Percentiles rank a stretch among this genome's conserved stretches.
Evolutionary conservation across 2,113 vertebrate species (phyloP).

Genomic region (Coryphaenoides rupestris): DNA sequence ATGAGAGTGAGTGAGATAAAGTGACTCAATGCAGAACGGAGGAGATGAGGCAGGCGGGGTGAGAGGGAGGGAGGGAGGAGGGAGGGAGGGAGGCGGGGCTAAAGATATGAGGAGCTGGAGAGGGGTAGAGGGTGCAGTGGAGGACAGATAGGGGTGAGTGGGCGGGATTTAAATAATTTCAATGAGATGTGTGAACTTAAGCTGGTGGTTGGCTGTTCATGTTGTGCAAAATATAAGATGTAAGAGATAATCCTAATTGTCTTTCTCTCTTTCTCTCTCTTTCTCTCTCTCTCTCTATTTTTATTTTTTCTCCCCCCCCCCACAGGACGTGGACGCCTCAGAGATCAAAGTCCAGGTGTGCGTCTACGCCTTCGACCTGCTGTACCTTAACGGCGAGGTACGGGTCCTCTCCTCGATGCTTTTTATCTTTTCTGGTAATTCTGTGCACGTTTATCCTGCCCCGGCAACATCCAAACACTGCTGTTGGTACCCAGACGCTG

Average conservation of each 20-base stretch:
- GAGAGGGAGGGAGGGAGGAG: neutral
- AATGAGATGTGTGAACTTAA: slow-evolving; percentile 29
- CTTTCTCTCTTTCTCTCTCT: too few relatives aligned
- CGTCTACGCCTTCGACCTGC: slow-evolving; percentile 87
- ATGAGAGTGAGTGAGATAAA: too few relatives aligned
- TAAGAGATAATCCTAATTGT: neutral
- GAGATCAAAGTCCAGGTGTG: slow-evolving; percentile 91
- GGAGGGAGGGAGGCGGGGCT: too few relatives aligned
- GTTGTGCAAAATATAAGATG: too few relatives aligned
- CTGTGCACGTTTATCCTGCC: neutral
- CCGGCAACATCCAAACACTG: neutral
- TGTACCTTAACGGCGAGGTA: slow-evolving; percentile 88
- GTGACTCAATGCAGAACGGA: too few relatives aligned
- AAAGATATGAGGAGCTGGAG: too few relatives aligned
- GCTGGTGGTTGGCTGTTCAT: neutral
- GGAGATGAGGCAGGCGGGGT: neutral
- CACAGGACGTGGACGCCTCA: slow-evolving; percentile 82
- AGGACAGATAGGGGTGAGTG: too few relatives aligned
- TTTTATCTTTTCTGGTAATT: slow-evolving; percentile 12
- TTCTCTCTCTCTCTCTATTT: too few relatives aligned
- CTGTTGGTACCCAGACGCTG: too few relatives aligned
- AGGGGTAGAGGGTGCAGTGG: too few relatives aligned
- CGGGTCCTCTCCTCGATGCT: slow-evolving; percentile 36
- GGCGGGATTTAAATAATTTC: neutral
- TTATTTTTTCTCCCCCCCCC: too few relatives aligned